A percentile compares a stretch with the other conserved stretches of the same genome.
These are phyloP conservation scores for Trochalopteron elliotii DNA, from an alignment of 2,113 vertebrate genomes.

Conservation along the genomic window DNA sequence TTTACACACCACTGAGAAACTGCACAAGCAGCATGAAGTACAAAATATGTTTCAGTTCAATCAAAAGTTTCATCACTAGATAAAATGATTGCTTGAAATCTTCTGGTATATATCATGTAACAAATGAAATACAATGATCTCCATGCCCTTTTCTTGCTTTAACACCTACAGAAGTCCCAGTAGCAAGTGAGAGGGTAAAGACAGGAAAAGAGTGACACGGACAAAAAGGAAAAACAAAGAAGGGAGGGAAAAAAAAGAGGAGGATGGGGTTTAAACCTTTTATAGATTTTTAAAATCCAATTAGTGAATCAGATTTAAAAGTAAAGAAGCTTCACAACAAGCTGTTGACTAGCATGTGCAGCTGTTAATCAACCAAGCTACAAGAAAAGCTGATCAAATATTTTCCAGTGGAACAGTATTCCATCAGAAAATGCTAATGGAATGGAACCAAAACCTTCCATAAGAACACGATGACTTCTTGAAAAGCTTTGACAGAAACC, in stretches of 20 bases:
- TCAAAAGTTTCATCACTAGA: background rate
- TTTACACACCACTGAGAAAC: background rate
- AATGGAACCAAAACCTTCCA: slow-evolving; percentile 53
- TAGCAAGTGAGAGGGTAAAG: background rate
- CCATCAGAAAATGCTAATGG: slow-evolving; percentile 44
- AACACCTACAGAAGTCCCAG: background rate
- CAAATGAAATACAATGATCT: background rate
- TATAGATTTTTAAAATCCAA: background rate
- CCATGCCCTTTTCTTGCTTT: background rate
- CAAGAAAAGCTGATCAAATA: slow-evolving; percentile 27
- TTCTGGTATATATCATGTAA: background rate
- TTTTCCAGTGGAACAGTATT: slow-evolving; percentile 49
- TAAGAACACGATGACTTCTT: slow-evolving; percentile 20
- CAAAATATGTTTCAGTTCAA: background rate
- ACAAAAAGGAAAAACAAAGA: background rate
- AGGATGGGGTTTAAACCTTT: background rate
- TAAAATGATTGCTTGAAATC: slow-evolving; percentile 3
- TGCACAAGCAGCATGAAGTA: background rate
- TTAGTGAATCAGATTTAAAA: background rate
- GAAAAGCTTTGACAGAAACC: slow-evolving; percentile 66
- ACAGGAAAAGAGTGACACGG: background rate
- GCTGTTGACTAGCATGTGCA: background rate
- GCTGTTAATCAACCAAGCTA: slow-evolving; percentile 26
- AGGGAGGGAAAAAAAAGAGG: background rate
- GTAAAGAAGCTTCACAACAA: slow-evolving; percentile 15